Evolutionary conservation across 2,113 vertebrate species (phyloP).

Genomic region (Alces alces): DNA sequence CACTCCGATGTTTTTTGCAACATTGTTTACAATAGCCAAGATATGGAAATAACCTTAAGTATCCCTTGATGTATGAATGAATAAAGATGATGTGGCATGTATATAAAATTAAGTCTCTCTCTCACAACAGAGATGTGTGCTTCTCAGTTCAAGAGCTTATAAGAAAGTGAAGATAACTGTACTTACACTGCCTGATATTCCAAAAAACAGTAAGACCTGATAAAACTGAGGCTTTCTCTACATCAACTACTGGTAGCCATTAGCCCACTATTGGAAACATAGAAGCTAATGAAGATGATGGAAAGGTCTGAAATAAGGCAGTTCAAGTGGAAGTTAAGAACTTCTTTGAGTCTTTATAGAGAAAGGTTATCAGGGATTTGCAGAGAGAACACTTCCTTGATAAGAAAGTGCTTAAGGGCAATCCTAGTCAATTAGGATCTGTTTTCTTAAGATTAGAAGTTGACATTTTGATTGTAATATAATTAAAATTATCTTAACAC

Average conservation of each 20-base stretch:
- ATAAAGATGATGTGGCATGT: neutral
- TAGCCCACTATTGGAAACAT: neutral
- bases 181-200: neutral
- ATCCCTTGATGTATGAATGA: neutral
- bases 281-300: neutral
- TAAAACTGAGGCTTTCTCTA: neutral
- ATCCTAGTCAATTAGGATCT: constrained; percentile 13
- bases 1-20: neutral
- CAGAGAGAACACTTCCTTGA: neutral
- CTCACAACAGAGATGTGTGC: neutral
- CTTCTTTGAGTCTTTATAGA: neutral
- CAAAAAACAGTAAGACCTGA: neutral
- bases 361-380: constrained; percentile 43
- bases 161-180: neutral
- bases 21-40: neutral
- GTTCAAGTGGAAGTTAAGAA: neutral
- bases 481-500: constrained; percentile 41
- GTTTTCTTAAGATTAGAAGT: constrained; percentile 40
- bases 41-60: neutral
- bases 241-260: neutral
- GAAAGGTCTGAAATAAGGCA: neutral
- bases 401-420: constrained; percentile 13
- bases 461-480: constrained; percentile 27
- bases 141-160: neutral
- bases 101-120: neutral